Base-by-base conservation (phyloP, 2,888 invertebrate genomes). In the Metacarcinus magister region DNA sequence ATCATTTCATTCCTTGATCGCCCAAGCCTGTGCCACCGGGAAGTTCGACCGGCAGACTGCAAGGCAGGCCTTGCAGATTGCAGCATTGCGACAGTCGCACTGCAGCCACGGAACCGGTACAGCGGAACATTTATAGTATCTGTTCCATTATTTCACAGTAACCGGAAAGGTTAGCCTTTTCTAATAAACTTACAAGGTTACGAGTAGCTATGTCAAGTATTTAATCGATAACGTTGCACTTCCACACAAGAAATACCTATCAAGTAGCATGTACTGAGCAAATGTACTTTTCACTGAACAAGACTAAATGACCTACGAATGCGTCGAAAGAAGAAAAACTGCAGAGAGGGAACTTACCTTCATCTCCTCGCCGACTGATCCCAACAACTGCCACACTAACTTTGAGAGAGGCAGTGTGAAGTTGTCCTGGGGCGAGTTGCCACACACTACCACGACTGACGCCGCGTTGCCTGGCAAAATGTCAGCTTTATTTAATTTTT, bases 361-460 rank as follows among this genome's bases (percentile, higher is more conserved):
- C 93, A 93, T 93, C 60, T 93, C 93, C 93, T 67, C 75, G n/a
- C 75, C 75, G 93, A 75, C 93, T 93, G 93, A 75, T 93, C 93
- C 75, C 93, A 93, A 93, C 93, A 93, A 93, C 93, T 93, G 93
- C 44, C 93, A 23, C 67, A 93, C 75, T 93, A 93, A 93, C 75
- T 93, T 93, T 75, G 23, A 46, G 23, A 44, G 75, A 75, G 44
- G 75, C 93, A 10, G 67, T 93, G 93, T 75, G 67, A 93, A 93
- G 43, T 93, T 93, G 75, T 93, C 75, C 44, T 44, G 19, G 8
- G 93, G 44, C 39, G 16, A 43, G 93, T 93, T 93, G 93, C 93
- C 93, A 93, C 8, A 75, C n/a, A 44, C 75, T 23, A 75, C 82
- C 32, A 32, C 82, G 82, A 23, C 75, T 28, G 75, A 8, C 82